These are phyloP conservation scores for Apoda limacodes DNA, from an alignment of 2,888 invertebrate species.

Conservation along the genomic window DNA sequence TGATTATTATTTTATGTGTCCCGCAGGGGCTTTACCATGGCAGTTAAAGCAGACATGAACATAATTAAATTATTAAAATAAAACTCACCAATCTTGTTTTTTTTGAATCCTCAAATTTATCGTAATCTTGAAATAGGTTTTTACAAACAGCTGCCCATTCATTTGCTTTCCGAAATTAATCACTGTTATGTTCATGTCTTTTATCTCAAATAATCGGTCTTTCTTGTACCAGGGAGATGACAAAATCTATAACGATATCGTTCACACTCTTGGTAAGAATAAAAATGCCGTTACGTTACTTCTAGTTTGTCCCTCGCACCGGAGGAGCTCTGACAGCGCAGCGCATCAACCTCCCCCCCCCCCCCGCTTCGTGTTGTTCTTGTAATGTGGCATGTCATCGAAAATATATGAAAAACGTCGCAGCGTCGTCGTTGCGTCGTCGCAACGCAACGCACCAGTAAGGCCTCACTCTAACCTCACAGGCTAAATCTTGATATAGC, in stretches of 20 bases:
- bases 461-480: background rate
- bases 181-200: slow-evolving; percentile 12
- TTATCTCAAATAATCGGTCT: slow-evolving; percentile 14
- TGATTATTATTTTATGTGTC: slow-evolving; percentile 22
- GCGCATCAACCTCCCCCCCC: background rate
- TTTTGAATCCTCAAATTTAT: slow-evolving; percentile 8
- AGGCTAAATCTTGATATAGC: too few species aligned
- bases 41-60: slow-evolving; percentile 18
- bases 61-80: slow-evolving; percentile 11
- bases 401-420: background rate
- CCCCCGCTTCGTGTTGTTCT: background rate
- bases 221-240: slow-evolving; percentile 21
- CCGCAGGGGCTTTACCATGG: slow-evolving; percentile 18
- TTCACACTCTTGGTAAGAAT: slow-evolving; percentile 20
- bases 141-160: slow-evolving; percentile 19
- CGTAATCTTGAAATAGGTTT: slow-evolving; percentile 10
- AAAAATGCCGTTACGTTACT: slow-evolving; percentile 7
- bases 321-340: background rate
- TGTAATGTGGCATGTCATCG: background rate
- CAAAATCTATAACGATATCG: slow-evolving; percentile 22
- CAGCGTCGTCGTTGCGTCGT: background rate
- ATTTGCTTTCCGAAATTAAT: slow-evolving; percentile 13
- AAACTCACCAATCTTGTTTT: slow-evolving; percentile 15
- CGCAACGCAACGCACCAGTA: background rate
- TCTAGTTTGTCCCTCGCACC: slow-evolving; percentile 7